Evolutionary conservation across 1,140 invertebrate species (phyloP).

Genomic region (Cotesia glomerata): DNA sequence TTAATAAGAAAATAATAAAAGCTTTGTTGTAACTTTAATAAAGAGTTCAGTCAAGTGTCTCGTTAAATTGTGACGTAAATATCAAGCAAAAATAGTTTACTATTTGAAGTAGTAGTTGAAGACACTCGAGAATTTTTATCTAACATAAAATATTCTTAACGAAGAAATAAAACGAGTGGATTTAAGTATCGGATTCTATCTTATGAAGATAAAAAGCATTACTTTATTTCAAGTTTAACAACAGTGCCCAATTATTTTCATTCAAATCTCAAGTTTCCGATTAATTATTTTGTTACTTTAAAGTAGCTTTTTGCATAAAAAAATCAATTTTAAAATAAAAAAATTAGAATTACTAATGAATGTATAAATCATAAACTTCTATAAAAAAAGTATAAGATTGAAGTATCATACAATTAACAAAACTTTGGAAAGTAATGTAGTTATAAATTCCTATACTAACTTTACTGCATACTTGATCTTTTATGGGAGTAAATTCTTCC

Average conservation of each 20-base stretch:
- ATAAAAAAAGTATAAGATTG: no score
- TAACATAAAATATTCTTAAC: not conserved
- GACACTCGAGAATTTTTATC: not conserved
- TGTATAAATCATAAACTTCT: no score
- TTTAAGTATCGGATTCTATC: constrained; percentile 24
- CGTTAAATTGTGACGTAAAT: not conserved
- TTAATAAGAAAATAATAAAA: not conserved
- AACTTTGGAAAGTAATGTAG: no score
- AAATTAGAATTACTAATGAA: no score
- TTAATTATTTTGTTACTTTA: no score
- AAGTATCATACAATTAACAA: no score
- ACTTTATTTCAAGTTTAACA: not conserved
- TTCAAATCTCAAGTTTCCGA: no score
- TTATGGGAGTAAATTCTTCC: no score
- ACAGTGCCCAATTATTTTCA: constrained; percentile 19
- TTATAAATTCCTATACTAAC: no score
- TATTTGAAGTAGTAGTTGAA: not conserved
- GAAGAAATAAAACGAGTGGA: constrained; percentile 1
- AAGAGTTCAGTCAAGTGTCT: constrained; percentile 8
- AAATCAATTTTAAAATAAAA: no score
- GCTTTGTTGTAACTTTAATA: not conserved
- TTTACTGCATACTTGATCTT: no score
- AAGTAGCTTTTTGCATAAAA: no score
- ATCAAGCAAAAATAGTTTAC: not conserved
- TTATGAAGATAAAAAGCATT: not conserved